Percentiles rank a stretch among this genome's conserved stretches.
Evolutionary conservation across 2,888 invertebrate species (phyloP).

Genomic region (Erebia aethiops): DNA sequence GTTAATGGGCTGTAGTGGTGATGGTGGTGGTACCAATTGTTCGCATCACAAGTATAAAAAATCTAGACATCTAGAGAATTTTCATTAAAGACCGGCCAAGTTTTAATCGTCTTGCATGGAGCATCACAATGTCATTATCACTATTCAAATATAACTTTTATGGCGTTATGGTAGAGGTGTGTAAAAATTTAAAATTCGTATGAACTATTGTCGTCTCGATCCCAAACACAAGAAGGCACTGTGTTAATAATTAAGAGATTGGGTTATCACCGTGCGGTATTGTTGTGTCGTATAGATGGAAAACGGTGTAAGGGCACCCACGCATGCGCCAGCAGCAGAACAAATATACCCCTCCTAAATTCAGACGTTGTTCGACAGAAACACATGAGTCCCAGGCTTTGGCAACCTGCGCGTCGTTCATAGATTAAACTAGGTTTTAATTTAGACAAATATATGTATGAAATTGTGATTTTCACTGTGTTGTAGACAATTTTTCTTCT

Average conservation of each 20-base stretch:
- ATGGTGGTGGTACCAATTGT: too few relatives aligned
- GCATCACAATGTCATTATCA: too few relatives aligned
- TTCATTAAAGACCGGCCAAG: too few relatives aligned
- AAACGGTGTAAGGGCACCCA: conserved; percentile 28
- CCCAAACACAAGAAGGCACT: conserved; percentile 19
- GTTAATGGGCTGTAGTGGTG: too few relatives aligned
- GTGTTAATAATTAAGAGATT: conserved; percentile 17
- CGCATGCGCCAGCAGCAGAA: conserved; percentile 40
- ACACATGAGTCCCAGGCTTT: conserved; percentile 21
- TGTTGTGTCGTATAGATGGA: conserved; percentile 32
- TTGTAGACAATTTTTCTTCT: conserved; percentile 20
- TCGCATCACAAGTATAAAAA: not conserved
- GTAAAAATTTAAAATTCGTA: conserved; percentile 19
- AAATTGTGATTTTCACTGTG: conserved; percentile 30
- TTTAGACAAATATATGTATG: conserved; percentile 37
- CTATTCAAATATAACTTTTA: conserved; percentile 28
- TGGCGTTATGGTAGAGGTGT: conserved; percentile 19
- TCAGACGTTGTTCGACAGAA: conserved; percentile 36
- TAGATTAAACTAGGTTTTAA: conserved; percentile 25
- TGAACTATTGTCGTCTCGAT: conserved; percentile 6
- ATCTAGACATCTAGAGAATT: not conserved
- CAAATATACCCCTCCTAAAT: conserved; percentile 39
- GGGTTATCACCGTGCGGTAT: conserved; percentile 12
- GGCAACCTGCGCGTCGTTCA: conserved; percentile 15
- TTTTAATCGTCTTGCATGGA: too few relatives aligned